These are phyloP conservation scores for Zelleria hepariella DNA, from an alignment of 2,888 invertebrate genomes.

Conservation along the genomic window DNA sequence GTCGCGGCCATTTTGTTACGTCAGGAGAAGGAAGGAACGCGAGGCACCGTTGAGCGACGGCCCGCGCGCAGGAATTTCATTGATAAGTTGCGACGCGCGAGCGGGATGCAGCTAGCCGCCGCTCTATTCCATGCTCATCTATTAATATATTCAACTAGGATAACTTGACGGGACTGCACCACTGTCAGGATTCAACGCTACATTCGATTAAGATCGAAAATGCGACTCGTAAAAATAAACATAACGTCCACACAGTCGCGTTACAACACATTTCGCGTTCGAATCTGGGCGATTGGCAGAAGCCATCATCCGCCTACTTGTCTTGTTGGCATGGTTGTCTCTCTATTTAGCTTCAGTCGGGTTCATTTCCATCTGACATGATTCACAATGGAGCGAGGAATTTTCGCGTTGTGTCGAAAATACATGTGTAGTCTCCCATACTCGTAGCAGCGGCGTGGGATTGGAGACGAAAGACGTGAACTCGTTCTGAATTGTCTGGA, in stretches of 20 bases:
- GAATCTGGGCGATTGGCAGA: conserved; percentile 29
- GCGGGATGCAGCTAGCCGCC: conserved; percentile 46
- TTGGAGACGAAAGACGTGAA: background rate
- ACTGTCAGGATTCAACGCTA: background rate
- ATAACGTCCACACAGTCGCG: background rate
- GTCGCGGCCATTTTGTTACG: conserved; percentile 61
- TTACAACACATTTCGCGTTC: background rate
- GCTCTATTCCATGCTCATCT: conserved; percentile 4
- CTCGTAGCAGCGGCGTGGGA: background rate
- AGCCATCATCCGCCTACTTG: conserved; percentile 46
- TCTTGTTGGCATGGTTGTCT: conserved; percentile 32
- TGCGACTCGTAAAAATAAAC: background rate
- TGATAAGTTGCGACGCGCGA: conserved; percentile 58
- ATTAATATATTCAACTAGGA: conserved; percentile 5
- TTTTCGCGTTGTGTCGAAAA: background rate
- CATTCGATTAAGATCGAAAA: background rate
- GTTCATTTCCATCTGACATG: conserved; percentile 11
- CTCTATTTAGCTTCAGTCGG: conserved; percentile 25
- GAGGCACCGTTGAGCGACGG: conserved; percentile 48
- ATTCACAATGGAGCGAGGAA: background rate
- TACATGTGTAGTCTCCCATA: background rate
- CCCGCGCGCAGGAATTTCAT: conserved; percentile 56
- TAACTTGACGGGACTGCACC: conserved; percentile 1
- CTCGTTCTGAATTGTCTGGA: background rate
- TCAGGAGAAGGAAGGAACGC: conserved; percentile 47